phyloP scores from a whole-genome alignment of 2,113 vertebrate genomes.

The Geothlypis trichas region DNA sequence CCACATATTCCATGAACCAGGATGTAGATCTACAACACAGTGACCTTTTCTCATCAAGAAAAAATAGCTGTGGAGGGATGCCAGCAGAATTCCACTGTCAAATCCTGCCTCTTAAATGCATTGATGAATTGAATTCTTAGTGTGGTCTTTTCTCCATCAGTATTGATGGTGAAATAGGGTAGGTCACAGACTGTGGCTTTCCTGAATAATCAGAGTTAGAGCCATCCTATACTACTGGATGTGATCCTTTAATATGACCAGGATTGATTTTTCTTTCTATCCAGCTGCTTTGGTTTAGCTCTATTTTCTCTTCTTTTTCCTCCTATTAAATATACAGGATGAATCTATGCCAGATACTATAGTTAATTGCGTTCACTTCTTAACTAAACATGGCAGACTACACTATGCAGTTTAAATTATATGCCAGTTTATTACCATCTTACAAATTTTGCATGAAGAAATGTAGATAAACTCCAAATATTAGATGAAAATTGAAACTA shows the following conservation, averaged over 20 bases:
- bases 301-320: not conserved
- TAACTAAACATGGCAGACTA: not conserved
- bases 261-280: not conserved
- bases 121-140: not conserved
- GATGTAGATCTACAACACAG: not conserved
- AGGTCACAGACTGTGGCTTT: not conserved
- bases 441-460: not conserved
- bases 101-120: not conserved
- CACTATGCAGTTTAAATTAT: not conserved
- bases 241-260: not conserved
- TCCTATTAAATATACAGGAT: not conserved
- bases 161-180: not conserved
- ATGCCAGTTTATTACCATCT: not conserved
- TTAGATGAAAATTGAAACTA: not conserved
- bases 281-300: not conserved
- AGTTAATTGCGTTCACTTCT: not conserved
- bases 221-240: not conserved
- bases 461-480: not conserved
- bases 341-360: not conserved
- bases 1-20: not conserved
- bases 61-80: accelerated
- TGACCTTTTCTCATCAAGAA: not conserved
- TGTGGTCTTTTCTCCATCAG: not conserved
- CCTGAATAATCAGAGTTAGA: not conserved
- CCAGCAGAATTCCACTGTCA: not conserved